phyloP scores from a whole-genome alignment of 2,113 vertebrate genomes.

The Columba janthina region DNA sequence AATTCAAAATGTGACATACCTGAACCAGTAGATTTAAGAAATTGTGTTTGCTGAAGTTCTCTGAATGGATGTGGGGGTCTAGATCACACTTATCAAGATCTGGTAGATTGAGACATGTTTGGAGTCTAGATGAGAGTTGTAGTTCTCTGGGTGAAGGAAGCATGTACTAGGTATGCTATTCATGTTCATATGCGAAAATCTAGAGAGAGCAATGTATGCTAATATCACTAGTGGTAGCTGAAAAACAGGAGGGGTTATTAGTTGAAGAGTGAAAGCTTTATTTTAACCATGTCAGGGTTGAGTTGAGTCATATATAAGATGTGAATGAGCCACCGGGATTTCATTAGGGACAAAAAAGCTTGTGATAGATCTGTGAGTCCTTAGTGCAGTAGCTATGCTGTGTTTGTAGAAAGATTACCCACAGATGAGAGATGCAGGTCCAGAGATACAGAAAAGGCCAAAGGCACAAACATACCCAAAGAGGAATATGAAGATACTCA shows the following conservation, averaged over 20 bases:
- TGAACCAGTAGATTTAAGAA: background rate
- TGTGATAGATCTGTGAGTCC: background rate
- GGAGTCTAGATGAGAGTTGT: background rate
- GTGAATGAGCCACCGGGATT: background rate
- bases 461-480: background rate
- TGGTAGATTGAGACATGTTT: background rate
- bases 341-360: background rate
- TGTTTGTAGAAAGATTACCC: background rate
- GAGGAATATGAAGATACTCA: background rate
- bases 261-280: background rate
- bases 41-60: background rate
- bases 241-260: background rate
- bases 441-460: background rate
- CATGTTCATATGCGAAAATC: rapidly evolving
- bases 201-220: background rate
- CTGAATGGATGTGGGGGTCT: background rate
- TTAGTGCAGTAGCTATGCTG: background rate
- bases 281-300: background rate
- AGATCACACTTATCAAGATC: background rate
- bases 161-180: background rate
- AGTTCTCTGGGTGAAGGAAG: background rate
- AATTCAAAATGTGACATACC: background rate
- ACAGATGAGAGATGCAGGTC: background rate
- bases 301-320: background rate
- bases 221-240: background rate